Conservation (phyloP, 2,797 vertebrate species). For the Chloroceryle inda region DNA sequence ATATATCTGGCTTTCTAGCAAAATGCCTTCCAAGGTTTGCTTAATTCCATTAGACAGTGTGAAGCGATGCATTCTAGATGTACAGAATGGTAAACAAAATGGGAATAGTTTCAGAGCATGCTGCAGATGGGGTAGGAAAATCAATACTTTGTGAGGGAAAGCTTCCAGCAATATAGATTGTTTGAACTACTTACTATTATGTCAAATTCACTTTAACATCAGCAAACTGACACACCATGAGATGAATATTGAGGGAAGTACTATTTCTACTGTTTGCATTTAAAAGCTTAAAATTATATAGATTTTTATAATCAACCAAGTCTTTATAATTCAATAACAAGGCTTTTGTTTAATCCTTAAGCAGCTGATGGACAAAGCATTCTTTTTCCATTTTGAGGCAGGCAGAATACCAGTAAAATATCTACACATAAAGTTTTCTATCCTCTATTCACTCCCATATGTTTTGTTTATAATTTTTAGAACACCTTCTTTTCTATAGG, state of each 20-base stretch:
- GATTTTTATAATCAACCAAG: slow-evolving; percentile 75
- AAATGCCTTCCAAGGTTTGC: slow-evolving; percentile 60
- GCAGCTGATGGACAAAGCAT: background rate
- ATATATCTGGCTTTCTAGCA: slow-evolving; percentile 46
- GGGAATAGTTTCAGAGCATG: slow-evolving; percentile 49
- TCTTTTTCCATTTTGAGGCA: background rate
- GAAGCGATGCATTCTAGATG: slow-evolving; percentile 46
- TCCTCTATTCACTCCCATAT: background rate
- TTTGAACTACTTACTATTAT: slow-evolving; percentile 78
- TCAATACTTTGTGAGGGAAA: slow-evolving; percentile 77
- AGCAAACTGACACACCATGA: slow-evolving; percentile 67
- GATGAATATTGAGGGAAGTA: slow-evolving; percentile 68
- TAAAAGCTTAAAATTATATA: slow-evolving; percentile 60
- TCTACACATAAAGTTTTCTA: background rate
- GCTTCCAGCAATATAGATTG: slow-evolving; percentile 75
- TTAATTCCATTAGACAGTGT: slow-evolving; percentile 61
- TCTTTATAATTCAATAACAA: slow-evolving; percentile 69
- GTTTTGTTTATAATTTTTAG: background rate
- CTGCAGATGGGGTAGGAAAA: slow-evolving; percentile 68
- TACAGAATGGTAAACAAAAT: slow-evolving; percentile 69
- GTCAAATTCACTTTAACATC: slow-evolving; percentile 79
- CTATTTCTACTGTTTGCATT: slow-evolving; percentile 63
- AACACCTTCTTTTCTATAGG: background rate
- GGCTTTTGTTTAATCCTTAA: slow-evolving; percentile 63
- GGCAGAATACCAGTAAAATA: background rate